Conservation (phyloP, 1,140 invertebrate species). For the Drosophila burlai region DNA sequence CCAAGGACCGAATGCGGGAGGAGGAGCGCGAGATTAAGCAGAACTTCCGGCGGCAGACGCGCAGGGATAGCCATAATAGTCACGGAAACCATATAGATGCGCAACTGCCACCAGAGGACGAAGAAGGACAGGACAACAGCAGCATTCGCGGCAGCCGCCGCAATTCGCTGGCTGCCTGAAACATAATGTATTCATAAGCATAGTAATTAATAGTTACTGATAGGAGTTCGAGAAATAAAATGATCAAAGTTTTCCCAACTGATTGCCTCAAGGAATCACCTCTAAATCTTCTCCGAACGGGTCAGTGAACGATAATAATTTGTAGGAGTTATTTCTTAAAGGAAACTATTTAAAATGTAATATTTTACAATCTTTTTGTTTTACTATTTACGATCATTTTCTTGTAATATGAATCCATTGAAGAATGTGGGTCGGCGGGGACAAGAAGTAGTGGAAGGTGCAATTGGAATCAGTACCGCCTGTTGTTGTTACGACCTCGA, state of each 20-base stretch:
- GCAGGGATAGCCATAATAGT: slow-evolving; percentile 19
- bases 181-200: slow-evolving; percentile 18
- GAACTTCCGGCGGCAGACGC: slow-evolving; percentile 56
- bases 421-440: slow-evolving; percentile 17
- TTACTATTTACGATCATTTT: slow-evolving; percentile 21
- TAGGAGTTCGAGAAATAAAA: slow-evolving; percentile 38
- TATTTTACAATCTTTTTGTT: slow-evolving; percentile 4
- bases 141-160: slow-evolving; percentile 38
- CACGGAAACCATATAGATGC: slow-evolving; percentile 9
- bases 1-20: slow-evolving; percentile 75
- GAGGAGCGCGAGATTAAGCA: slow-evolving; percentile 77
- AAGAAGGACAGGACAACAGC: slow-evolving; percentile 5
- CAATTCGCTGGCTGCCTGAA: slow-evolving; percentile 56
- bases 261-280: neutral
- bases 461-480: slow-evolving; percentile 64
- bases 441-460: slow-evolving; percentile 22
- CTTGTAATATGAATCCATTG: slow-evolving; percentile 44
- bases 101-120: slow-evolving; percentile 1
- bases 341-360: neutral
- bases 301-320: neutral
- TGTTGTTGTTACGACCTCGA: slow-evolving; percentile 69
- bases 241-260: slow-evolving; percentile 15
- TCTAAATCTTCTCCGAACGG: neutral
- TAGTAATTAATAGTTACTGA: slow-evolving; percentile 7
- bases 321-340: neutral